Percentiles rank a stretch among this genome's conserved stretches.
These are phyloP conservation scores for Corella eumyota DNA, from an alignment of 23 tunicate genomes.

Conservation along the genomic window DNA sequence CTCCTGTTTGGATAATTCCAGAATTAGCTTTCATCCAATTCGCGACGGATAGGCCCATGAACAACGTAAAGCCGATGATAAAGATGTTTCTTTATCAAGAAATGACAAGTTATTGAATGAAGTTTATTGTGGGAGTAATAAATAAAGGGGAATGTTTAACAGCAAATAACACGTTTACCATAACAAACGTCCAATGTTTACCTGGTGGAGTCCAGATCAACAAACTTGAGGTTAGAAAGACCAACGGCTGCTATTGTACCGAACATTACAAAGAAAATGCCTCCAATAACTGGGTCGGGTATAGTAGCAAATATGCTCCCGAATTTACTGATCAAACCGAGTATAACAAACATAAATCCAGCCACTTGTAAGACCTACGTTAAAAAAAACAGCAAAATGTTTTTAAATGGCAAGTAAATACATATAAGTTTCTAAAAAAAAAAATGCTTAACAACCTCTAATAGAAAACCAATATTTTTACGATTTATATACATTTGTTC, in stretches of 20 bases:
- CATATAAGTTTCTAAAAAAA: too few relatives aligned
- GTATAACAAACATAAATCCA: slow-evolving; percentile 35
- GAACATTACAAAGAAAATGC: slow-evolving; percentile 64
- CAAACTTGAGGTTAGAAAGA: slow-evolving; percentile 48
- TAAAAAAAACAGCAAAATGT: background rate
- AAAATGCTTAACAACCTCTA: too few relatives aligned
- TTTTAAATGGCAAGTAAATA: background rate
- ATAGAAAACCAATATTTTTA: too few relatives aligned
- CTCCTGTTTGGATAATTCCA: slow-evolving; percentile 61
- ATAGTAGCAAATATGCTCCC: slow-evolving; percentile 68
- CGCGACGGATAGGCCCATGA: slow-evolving; percentile 45
- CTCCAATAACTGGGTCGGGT: slow-evolving; percentile 90
- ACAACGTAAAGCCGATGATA: slow-evolving; percentile 51
- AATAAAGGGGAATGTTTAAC: background rate
- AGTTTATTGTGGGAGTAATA: too few relatives aligned
- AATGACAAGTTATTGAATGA: too few relatives aligned
- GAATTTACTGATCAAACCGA: slow-evolving; percentile 61
- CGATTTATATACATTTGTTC: too few relatives aligned
- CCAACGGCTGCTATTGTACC: slow-evolving; percentile 87
- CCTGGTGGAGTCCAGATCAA: slow-evolving; percentile 74
- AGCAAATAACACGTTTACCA: background rate
- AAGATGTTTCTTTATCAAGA: slow-evolving; percentile 44
- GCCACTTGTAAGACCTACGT: slow-evolving; percentile 62
- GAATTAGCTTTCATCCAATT: slow-evolving; percentile 50
- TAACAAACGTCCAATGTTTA: slow-evolving; percentile 1